Evolutionary conservation across 2,888 invertebrate species (phyloP).

Genomic region (Trachelus stipa): DNA sequence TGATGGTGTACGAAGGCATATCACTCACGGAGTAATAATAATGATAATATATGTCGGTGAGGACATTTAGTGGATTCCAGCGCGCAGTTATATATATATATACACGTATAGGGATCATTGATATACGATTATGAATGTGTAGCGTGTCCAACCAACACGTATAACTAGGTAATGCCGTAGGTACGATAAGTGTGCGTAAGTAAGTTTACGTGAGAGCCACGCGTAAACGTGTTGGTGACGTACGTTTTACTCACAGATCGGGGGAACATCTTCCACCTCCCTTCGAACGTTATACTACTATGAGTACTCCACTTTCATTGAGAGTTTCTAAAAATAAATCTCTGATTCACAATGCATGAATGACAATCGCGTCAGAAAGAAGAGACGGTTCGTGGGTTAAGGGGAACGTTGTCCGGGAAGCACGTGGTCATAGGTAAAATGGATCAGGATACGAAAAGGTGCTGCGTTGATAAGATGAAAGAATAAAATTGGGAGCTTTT

Average conservation of each 20-base stretch:
- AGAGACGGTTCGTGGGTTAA: not conserved
- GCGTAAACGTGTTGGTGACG: constrained; percentile 25
- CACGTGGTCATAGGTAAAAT: not conserved
- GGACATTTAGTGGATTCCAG: not conserved
- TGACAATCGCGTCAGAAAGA: constrained; percentile 51
- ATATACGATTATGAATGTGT: not conserved
- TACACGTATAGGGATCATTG: no score
- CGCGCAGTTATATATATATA: no score
- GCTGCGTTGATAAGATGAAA: not conserved
- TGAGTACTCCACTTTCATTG: constrained; percentile 62
- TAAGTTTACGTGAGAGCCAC: constrained; percentile 31
- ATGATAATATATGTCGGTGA: not conserved
- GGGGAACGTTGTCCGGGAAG: not conserved
- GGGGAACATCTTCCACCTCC: constrained; percentile 44
- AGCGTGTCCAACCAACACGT: not conserved
- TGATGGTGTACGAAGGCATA: constrained; percentile 12
- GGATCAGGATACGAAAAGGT: not conserved
- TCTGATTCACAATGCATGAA: constrained; percentile 63
- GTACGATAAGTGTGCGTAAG: constrained; percentile 12
- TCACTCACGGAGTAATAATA: not conserved
- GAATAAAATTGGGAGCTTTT: not conserved
- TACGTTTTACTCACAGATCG: constrained; percentile 53
- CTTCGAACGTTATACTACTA: constrained; percentile 31
- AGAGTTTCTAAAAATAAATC: constrained; percentile 62
- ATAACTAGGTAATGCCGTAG: not conserved